These are phyloP conservation scores for Holothuria scabra DNA, from an alignment of 53 echinoderm and acorn worm species.

Conservation along the genomic window DNA sequence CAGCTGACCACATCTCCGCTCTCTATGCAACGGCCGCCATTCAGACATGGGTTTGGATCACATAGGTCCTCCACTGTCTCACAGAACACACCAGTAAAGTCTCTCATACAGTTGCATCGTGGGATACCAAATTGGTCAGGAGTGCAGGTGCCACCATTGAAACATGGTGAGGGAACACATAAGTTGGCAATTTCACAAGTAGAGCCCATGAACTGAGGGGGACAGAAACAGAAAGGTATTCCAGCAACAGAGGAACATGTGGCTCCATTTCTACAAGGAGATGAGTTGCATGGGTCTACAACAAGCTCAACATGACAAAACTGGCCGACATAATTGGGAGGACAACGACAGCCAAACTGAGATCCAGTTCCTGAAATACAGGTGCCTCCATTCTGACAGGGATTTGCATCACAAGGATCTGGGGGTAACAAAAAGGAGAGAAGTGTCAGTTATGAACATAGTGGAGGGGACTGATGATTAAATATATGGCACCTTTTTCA, in stretches of 20 bases:
- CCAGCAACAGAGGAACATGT: neutral
- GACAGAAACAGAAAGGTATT: neutral
- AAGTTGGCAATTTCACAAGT: slow-evolving; percentile 13
- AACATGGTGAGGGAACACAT: slow-evolving; percentile 23
- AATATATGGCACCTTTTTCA: too few relatives aligned
- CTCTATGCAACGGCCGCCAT: neutral
- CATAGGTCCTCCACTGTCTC: neutral
- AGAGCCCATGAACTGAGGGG: neutral
- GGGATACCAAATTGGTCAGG: neutral
- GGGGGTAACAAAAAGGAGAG: neutral
- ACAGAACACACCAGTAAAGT: neutral
- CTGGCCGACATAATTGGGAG: neutral
- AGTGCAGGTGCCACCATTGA: slow-evolving; percentile 4
- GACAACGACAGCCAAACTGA: neutral
- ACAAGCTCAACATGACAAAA: neutral
- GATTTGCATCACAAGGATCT: slow-evolving; percentile 27
- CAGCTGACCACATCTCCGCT: neutral
- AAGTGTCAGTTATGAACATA: too few relatives aligned
- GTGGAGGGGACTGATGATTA: too few relatives aligned
- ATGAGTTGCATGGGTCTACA: neutral
- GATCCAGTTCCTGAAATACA: neutral
- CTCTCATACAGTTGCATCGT: neutral
- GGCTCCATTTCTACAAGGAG: slow-evolving; percentile 15
- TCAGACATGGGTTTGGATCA: neutral
- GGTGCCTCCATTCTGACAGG: slow-evolving; percentile 24